These are phyloP conservation scores for Drosophila eugracilis DNA, from an alignment of 1,140 invertebrate genomes.

Conservation along the genomic window DNA sequence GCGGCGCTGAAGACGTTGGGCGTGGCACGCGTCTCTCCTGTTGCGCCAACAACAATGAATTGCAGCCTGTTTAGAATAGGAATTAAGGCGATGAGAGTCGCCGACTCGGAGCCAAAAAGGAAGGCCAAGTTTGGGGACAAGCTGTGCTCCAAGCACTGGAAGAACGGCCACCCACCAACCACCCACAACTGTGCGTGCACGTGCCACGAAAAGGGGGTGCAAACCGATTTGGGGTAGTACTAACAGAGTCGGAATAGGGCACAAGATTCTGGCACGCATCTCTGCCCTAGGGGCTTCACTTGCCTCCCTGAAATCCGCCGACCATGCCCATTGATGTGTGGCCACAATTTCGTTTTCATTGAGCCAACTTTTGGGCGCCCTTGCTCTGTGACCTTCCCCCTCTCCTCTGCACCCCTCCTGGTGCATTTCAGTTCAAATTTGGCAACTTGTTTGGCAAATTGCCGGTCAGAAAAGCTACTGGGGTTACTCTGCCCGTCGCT, in stretches of 20 bases:
- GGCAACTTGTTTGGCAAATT: slow-evolving; percentile 19
- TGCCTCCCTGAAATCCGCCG: background rate
- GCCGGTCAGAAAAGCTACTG: background rate
- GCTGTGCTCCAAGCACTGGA: background rate
- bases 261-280: slow-evolving; percentile 30
- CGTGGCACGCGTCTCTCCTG: slow-evolving; percentile 16
- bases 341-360: slow-evolving; percentile 49
- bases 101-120: slow-evolving; percentile 15
- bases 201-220: slow-evolving; percentile 17
- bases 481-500: background rate
- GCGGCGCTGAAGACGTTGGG: background rate
- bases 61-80: slow-evolving; percentile 79
- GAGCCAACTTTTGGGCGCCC: slow-evolving; percentile 22
- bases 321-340: slow-evolving; percentile 24
- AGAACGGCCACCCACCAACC: background rate
- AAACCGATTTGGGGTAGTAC: background rate
- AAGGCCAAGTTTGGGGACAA: slow-evolving; percentile 26
- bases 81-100: slow-evolving; percentile 63
- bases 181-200: slow-evolving; percentile 27
- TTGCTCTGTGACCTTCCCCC: background rate
- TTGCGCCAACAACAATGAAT: slow-evolving; percentile 61
- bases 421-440: background rate
- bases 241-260: background rate
- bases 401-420: no score
- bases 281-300: slow-evolving; percentile 3